Evolutionary conservation across 1,140 invertebrate species (phyloP), one percentile per base, ranked within the genome.

Genomic region (Cotesia typhae): DNA sequence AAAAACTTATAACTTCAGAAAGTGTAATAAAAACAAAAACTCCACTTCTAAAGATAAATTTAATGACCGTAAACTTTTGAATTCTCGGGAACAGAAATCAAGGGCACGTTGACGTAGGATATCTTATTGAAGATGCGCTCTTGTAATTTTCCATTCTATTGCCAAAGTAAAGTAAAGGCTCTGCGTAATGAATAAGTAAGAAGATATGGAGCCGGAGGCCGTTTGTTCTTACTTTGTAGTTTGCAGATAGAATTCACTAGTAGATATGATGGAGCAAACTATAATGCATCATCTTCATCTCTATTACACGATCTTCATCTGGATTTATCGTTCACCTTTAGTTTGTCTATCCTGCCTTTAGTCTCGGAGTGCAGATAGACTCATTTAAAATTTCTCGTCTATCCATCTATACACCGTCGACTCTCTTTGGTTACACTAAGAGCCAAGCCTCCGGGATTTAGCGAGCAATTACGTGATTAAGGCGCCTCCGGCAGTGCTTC

Each of bases 391-490:
- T 64, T 67, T 47, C 59, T 55, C 57, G 4, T 20, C 57, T 5
- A 20, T 59, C 57, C 57, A 17, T 20, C 14, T 17, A 59, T 59
- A 20, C 4, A 51, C 41, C 51, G 47, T 9, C 41, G 6, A 36
- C 20, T 70, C 69, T 63, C 51, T 64, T 28, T 38, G 51, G 41
- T 67, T 72, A 71, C 41, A 55, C 59, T 68, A 20, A 59, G 67
- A 75, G 71, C 51, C 57, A 41, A 61, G 64, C 70, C 73, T 76
- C 74, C 80, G 81, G 83, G 83, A 85, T 85, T 85, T 84, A 79
- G 79, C 83, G 79, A 84, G 84, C 85, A 87, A 87, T 87, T 87
- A 87, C 84, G 82, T 86, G 84, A 87, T 87, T 86, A 87, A 86
- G 84, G 81, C 82, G 85, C 85, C 83, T 84, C 80, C 75, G 83